Conservation (phyloP, 1,140 invertebrate species). For the Drosophila dunni region DNA sequence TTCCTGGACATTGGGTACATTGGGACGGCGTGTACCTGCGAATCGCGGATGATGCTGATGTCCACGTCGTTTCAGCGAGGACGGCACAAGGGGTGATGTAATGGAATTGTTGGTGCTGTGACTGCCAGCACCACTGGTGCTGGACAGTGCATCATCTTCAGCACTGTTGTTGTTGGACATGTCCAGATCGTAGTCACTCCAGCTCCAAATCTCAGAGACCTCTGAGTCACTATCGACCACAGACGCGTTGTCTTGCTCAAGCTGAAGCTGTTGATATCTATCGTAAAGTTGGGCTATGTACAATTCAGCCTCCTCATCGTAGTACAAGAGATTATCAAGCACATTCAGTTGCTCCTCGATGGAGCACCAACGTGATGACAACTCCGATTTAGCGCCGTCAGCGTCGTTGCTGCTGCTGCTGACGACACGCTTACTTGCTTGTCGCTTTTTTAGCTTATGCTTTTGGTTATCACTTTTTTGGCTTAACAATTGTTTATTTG, state of each 20-base stretch:
- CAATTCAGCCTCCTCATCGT: slow-evolving; percentile 72
- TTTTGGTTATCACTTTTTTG: slow-evolving; percentile 62
- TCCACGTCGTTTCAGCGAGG: slow-evolving; percentile 88
- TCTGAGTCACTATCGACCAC: slow-evolving; percentile 27
- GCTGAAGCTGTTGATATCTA: slow-evolving; percentile 51
- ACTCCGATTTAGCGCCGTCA: slow-evolving; percentile 57
- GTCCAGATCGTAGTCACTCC: slow-evolving; percentile 55
- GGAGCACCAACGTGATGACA: slow-evolving; percentile 78
- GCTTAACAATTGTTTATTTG: slow-evolving; percentile 62
- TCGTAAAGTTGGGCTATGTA: slow-evolving; percentile 70
- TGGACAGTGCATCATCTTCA: slow-evolving; percentile 61
- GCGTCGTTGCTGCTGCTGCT: slow-evolving; percentile 14
- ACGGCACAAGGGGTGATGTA: slow-evolving; percentile 50
- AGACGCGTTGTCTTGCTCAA: slow-evolving; percentile 24
- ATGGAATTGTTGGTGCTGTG: slow-evolving; percentile 86
- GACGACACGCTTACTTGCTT: slow-evolving; percentile 34
- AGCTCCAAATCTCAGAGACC: slow-evolving; percentile 61
- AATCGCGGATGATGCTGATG: slow-evolving; percentile 91
- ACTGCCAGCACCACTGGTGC: slow-evolving; percentile 86
- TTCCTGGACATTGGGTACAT: slow-evolving; percentile 80
- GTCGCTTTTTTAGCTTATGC: slow-evolving; percentile 43
- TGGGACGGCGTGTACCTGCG: slow-evolving; percentile 84
- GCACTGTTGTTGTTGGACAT: slow-evolving; percentile 58
- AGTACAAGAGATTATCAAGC: slow-evolving; percentile 74
- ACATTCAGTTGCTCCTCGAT: slow-evolving; percentile 78